These are phyloP conservation scores for Periophthalmodon schlosseri DNA, from an alignment of 2,113 vertebrate species.

Conservation along the genomic window DNA sequence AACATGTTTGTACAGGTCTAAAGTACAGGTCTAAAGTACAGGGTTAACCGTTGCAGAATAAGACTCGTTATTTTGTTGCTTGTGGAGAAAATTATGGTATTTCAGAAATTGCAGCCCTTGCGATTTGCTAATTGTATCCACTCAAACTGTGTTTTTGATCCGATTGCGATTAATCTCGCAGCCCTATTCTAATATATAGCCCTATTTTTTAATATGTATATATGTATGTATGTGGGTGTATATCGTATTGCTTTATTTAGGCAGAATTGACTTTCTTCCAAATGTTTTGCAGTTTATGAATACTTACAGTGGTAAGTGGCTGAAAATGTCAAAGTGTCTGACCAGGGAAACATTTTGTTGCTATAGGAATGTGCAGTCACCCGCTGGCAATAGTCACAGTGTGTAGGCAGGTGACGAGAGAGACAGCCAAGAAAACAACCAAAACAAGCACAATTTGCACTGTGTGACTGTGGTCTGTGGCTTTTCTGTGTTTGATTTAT, in stretches of 20 bases:
- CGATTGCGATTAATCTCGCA: too few species aligned
- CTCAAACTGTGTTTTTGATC: too few species aligned
- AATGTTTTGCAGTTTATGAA: not conserved
- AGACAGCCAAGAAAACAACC: constrained; percentile 12
- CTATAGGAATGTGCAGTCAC: constrained; percentile 18
- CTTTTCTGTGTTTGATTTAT: not conserved
- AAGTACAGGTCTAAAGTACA: too few species aligned
- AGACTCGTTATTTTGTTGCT: too few species aligned
- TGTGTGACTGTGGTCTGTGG: not conserved
- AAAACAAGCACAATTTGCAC: constrained; percentile 2
- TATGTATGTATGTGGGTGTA: too few species aligned
- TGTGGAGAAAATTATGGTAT: too few species aligned
- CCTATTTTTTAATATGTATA: too few species aligned
- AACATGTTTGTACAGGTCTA: too few species aligned
- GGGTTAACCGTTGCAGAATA: too few species aligned
- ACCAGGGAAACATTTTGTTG: constrained; percentile 22
- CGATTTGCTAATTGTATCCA: too few species aligned
- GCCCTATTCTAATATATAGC: too few species aligned
- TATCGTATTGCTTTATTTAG: not conserved
- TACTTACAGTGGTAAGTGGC: constrained; percentile 4
- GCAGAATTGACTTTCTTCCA: not conserved
- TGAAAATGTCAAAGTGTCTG: constrained; percentile 21
- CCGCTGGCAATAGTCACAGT: constrained; percentile 9
- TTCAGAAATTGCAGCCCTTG: too few species aligned
- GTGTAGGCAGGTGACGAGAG: constrained; percentile 26